These are phyloP conservation scores for Balearica regulorum DNA, from an alignment of 2,797 vertebrate species.

Conservation along the genomic window DNA sequence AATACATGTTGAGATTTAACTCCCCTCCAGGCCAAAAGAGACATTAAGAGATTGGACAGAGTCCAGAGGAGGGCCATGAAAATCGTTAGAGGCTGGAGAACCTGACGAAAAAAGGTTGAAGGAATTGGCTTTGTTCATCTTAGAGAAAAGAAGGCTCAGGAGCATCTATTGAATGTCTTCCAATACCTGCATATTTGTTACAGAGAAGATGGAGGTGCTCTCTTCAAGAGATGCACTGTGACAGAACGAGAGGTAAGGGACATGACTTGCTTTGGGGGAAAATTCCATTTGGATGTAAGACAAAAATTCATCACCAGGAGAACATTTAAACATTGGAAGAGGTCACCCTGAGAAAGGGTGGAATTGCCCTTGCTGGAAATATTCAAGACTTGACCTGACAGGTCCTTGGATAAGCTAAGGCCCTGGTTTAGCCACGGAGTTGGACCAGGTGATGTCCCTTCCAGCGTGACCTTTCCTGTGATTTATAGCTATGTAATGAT, in stretches of 20 bases:
- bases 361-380: neutral
- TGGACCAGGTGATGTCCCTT: neutral
- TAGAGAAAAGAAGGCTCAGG: neutral
- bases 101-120: neutral
- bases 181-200: neutral
- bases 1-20: neutral
- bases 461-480: neutral
- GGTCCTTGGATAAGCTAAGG: neutral
- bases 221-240: neutral
- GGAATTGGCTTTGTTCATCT: neutral
- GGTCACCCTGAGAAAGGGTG: neutral
- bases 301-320: neutral
- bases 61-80: neutral
- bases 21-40: neutral
- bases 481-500: neutral
- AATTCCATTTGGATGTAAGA: neutral
- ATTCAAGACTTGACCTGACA: neutral
- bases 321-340: neutral
- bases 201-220: neutral
- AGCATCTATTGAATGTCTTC: neutral
- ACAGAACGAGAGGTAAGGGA: neutral
- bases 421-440: neutral
- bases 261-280: neutral
- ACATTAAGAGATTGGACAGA: neutral
- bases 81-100: neutral